phyloP scores from a whole-genome alignment of 2,888 invertebrate species.

The Caenorhabditis zanzibari region DNA sequence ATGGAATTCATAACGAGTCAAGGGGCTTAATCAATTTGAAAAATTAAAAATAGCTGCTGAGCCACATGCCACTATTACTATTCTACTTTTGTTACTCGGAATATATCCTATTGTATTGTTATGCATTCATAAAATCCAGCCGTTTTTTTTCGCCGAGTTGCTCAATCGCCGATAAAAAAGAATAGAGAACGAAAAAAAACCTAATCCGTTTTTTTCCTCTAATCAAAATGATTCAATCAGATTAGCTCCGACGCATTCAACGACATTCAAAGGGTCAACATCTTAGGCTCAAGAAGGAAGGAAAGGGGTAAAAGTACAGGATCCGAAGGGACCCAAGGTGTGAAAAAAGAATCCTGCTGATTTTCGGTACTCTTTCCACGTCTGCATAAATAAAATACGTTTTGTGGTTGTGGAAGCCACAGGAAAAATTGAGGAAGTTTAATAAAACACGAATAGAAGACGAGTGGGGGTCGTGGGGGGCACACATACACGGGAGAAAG shows the following conservation, averaged over 20 bases:
- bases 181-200: slow-evolving; percentile 23
- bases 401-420: slow-evolving; percentile 66
- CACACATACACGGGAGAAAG: slow-evolving; percentile 23
- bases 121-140: slow-evolving; percentile 21
- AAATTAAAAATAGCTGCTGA: slow-evolving; percentile 62
- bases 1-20: slow-evolving; percentile 66
- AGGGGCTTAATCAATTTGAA: slow-evolving; percentile 64
- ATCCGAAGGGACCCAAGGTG: background rate
- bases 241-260: slow-evolving; percentile 20
- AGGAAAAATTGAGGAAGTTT: slow-evolving; percentile 69
- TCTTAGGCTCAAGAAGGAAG: background rate
- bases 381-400: slow-evolving; percentile 64
- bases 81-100: background rate
- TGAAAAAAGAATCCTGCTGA: slow-evolving; percentile 41
- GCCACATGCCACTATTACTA: slow-evolving; percentile 7
- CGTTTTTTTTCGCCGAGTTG: background rate
- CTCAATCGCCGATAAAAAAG: slow-evolving; percentile 8
- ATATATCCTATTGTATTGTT: slow-evolving; percentile 27
- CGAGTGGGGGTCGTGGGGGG: slow-evolving; percentile 56
- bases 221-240: slow-evolving; percentile 33
- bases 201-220: slow-evolving; percentile 40
- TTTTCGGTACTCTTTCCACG: slow-evolving; percentile 56
- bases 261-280: background rate
- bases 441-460: slow-evolving; percentile 69
- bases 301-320: slow-evolving; percentile 10